Evolutionary conservation across 2,113 vertebrate species (phyloP).

Genomic region (Silurus glanis): DNA sequence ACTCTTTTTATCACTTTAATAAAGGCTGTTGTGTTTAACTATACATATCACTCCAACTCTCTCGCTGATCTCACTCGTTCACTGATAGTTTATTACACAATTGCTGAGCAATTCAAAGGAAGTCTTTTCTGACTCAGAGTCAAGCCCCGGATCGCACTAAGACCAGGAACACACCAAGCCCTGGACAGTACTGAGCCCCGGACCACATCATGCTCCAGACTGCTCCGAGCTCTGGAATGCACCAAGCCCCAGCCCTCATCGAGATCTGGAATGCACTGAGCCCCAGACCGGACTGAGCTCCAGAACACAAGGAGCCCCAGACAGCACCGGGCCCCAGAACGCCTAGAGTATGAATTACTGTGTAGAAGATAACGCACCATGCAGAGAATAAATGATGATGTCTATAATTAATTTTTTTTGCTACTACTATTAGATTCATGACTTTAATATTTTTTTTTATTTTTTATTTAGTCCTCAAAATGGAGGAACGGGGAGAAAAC

Average conservation of each 20-base stretch:
- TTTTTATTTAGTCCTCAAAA: too few relatives aligned
- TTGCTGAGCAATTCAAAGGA: neutral
- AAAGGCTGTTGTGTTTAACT: constrained; percentile 4
- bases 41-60: neutral
- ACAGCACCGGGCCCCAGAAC: too few relatives aligned
- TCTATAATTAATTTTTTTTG: neutral
- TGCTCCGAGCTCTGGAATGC: neutral
- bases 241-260: too few relatives aligned
- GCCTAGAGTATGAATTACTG: neutral
- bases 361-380: neutral
- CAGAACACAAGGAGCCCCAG: too few relatives aligned
- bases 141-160: too few relatives aligned
- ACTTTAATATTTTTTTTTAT: too few relatives aligned
- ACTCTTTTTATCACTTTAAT: constrained; percentile 8
- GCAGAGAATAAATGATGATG: neutral
- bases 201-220: neutral
- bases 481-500: too few relatives aligned
- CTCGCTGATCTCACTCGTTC: neutral
- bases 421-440: too few relatives aligned
- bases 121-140: neutral
- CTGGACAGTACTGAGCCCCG: too few relatives aligned
- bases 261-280: too few relatives aligned
- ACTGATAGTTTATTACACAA: constrained; percentile 15
- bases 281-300: too few relatives aligned
- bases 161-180: too few relatives aligned